Conservation (phyloP, 2,888 invertebrate species). For the Limnephilus lunatus region DNA sequence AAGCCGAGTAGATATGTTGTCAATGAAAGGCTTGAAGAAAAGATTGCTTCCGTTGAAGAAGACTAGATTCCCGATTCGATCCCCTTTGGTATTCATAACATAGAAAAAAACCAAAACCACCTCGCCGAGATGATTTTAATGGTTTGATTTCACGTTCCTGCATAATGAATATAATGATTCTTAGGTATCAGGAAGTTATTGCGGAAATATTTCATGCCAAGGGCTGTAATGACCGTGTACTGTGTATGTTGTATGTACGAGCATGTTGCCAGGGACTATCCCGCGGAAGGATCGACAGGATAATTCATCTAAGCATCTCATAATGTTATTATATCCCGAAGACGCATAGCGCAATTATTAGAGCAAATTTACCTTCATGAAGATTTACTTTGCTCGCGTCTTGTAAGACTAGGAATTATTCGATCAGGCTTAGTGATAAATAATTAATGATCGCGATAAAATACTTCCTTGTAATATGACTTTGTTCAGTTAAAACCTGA, state of each 20-base stretch:
- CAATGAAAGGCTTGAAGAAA: background rate
- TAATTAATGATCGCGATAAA: background rate
- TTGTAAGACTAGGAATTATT: background rate
- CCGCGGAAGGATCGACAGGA: conserved; percentile 2
- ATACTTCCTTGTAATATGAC: background rate
- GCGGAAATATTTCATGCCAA: background rate
- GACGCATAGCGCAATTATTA: background rate
- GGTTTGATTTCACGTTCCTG: background rate
- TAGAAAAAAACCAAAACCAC: background rate
- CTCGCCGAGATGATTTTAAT: background rate
- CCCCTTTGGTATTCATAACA: background rate
- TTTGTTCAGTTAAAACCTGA: background rate
- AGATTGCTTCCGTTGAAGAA: background rate
- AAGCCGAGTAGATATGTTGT: background rate
- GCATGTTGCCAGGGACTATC: background rate
- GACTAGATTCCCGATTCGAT: background rate
- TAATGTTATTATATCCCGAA: background rate
- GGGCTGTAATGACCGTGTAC: background rate
- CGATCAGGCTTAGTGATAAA: background rate
- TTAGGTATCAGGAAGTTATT: background rate
- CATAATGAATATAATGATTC: background rate
- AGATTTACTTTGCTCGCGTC: background rate
- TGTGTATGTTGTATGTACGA: background rate
- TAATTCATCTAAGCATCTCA: background rate
- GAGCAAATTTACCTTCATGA: background rate